Percentiles rank a stretch among this genome's conserved stretches.
Evolutionary conservation across 2,113 vertebrate species (phyloP).

Genomic region (Hippoglossus stenolepis): DNA sequence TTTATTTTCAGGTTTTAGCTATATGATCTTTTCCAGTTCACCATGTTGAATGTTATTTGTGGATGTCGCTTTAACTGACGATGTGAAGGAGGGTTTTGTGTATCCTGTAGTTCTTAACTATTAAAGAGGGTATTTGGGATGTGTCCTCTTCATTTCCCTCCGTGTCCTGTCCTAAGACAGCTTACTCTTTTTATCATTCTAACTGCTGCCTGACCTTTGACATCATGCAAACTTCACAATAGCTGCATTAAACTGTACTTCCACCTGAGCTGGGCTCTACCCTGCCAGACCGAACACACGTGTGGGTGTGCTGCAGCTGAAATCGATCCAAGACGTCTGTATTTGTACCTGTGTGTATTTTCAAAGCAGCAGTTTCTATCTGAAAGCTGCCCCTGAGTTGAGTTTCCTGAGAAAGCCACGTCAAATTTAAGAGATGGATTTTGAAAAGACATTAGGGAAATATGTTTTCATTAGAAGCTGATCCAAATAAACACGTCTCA

Average conservation of each 20-base stretch:
- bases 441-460: too few relatives aligned
- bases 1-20: too few relatives aligned
- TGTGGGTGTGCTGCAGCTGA: not conserved
- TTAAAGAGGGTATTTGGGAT: too few relatives aligned
- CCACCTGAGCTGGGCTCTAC: not conserved
- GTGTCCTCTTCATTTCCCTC: too few relatives aligned
- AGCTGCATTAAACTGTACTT: not conserved
- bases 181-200: not conserved
- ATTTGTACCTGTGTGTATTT: not conserved
- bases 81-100: too few relatives aligned
- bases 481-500: constrained; percentile 11
- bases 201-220: not conserved
- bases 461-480: not conserved
- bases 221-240: not conserved
- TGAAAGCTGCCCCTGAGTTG: not conserved
- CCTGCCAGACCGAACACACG: not conserved
- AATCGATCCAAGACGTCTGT: not conserved
- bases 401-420: not conserved
- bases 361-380: not conserved
- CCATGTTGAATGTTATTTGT: too few relatives aligned
- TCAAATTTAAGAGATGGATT: not conserved
- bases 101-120: too few relatives aligned
- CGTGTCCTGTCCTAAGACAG: too few relatives aligned
- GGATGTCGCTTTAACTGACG: too few relatives aligned
- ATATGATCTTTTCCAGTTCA: too few relatives aligned